phyloP scores from a whole-genome alignment of 2,888 invertebrate species.

The Podotricha telesiphe region DNA sequence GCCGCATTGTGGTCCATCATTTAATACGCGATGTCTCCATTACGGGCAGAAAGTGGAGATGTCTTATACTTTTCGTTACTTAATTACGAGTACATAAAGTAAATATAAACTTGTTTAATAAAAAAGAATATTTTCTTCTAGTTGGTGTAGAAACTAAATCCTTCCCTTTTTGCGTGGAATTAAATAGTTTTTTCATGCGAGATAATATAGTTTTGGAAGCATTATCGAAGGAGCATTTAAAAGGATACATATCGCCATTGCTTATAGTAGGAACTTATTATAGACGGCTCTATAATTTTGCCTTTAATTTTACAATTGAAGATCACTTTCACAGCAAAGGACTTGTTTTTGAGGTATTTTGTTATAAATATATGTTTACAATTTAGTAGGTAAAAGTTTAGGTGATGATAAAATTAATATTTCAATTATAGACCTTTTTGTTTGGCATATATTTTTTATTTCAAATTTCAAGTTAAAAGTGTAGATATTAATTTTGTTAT shows the following conservation, averaged over 20 bases:
- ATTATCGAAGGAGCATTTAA: slow-evolving; percentile 72
- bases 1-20: no score
- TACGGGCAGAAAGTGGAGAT: no score
- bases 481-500: no score
- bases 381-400: no score
- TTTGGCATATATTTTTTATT: no score
- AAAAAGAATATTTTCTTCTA: slow-evolving; percentile 52
- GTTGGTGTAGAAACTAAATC: slow-evolving; percentile 85
- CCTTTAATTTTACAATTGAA: slow-evolving; percentile 65
- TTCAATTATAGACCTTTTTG: no score
- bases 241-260: slow-evolving; percentile 64
- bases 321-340: slow-evolving; percentile 71
- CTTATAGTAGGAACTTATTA: slow-evolving; percentile 74
- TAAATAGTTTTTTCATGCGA: slow-evolving; percentile 72
- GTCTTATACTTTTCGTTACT: no score
- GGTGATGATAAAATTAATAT: no score
- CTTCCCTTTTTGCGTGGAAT: slow-evolving; percentile 72
- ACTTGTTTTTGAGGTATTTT: slow-evolving; percentile 73
- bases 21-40: no score
- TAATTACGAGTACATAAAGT: no score
- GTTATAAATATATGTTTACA: neutral
- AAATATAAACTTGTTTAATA: no score
- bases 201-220: slow-evolving; percentile 73
- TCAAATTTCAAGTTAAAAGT: no score
- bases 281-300: slow-evolving; percentile 68